Evolutionary conservation across 2,888 invertebrate species (phyloP), one percentile per base, ranked within the genome.

Genomic region (Latrodectus hesperus): DNA sequence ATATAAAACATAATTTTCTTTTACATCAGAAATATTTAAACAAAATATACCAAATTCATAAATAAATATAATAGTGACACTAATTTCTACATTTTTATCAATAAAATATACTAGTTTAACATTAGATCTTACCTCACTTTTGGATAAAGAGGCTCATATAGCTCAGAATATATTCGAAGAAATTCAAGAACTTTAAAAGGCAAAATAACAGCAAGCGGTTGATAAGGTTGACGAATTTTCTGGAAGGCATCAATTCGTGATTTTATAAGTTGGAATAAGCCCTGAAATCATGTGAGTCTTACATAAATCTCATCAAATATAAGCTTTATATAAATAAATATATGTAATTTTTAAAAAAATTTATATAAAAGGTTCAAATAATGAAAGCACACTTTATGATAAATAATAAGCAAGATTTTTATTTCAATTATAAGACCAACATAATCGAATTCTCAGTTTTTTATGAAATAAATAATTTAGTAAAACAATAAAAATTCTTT

Each of bases 161-260:
- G 94, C 26, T 93, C 92, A 91, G 96, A 94, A 92, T 96, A 97
- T 74, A 95, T 93, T 38, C 93, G 92, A 1, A 97, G 93, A 96
- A 96, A 97, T 0, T 94, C 92, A 88, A 94, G 93, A 76, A 97
- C 96, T 93, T 95, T 95, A 16, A 94, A 94, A 0, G 97, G 97
- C 0, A 96, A 96, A 52, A 97, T 92, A 90, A 94, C 93, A 72
- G 71, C 60, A 5, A 90, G 22, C 9, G 60, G 74, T 22, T 68
- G 52, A 60, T 64, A 72, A 17, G 10, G 70, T 16, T 96, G 84
- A 0, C n/a, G n/a, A 67, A 53, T 26, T 17, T 70, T 74, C 60
- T 80, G 84, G 70, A 94, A 92, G 0, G 95, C 94, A 73, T 92
- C 92, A 67, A 93, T 93, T 26, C 96, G 94, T 8, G 94, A 95